Conservation (phyloP, 2,797 vertebrate species). For the Calcarius lapponicus region DNA sequence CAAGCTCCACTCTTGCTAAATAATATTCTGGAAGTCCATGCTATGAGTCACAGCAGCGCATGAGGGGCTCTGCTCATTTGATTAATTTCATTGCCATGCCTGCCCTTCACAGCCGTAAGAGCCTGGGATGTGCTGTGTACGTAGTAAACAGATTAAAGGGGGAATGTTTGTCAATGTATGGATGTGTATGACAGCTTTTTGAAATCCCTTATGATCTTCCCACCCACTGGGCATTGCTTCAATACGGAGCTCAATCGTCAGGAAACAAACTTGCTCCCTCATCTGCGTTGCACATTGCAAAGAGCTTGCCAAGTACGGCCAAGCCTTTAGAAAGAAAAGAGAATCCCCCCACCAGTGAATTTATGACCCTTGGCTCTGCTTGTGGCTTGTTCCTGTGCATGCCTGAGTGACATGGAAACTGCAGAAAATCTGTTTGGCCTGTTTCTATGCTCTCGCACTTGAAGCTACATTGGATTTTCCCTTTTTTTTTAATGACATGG, state of each 20-base stretch:
- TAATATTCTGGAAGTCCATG: background rate
- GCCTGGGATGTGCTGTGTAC: background rate
- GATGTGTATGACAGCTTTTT: background rate
- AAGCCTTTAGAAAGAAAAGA: slow-evolving; percentile 25
- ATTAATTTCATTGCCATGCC: slow-evolving; percentile 10
- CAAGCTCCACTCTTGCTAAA: background rate
- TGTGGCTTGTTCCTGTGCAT: slow-evolving; percentile 31
- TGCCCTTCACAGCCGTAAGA: background rate
- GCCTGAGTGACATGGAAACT: slow-evolving; percentile 52
- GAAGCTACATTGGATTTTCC: background rate
- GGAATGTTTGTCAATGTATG: background rate
- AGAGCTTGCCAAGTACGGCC: background rate
- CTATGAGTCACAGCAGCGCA: background rate
- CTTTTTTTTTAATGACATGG: background rate
- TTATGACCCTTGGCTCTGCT: slow-evolving; percentile 40
- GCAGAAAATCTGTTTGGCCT: slow-evolving; percentile 38
- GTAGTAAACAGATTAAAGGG: background rate
- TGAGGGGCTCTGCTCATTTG: background rate
- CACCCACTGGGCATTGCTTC: slow-evolving; percentile 43
- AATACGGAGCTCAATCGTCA: background rate
- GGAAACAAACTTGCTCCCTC: slow-evolving; percentile 37
- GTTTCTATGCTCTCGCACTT: slow-evolving; percentile 4
- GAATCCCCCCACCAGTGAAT: slow-evolving; percentile 39
- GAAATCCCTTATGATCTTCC: slow-evolving; percentile 46
- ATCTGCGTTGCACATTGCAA: slow-evolving; percentile 32